A percentile compares a stretch with the other conserved stretches of the same genome.
These are phyloP conservation scores for Mionectes olivaceus DNA, from an alignment of 2,797 vertebrate genomes.

Conservation along the genomic window DNA sequence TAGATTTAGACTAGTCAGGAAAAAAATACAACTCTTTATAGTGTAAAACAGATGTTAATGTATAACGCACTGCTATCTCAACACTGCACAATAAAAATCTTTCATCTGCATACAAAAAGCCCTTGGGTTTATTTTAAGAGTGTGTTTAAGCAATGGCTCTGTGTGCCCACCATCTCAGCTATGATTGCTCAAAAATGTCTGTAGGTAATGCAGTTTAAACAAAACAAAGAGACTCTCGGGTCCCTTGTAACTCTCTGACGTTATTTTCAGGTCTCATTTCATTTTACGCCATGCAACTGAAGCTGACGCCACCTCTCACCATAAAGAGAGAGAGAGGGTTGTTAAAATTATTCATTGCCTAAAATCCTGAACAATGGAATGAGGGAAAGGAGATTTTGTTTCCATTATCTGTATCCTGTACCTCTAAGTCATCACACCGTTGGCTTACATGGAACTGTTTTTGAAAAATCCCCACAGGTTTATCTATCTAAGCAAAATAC, in stretches of 20 bases:
- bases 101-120: constrained; percentile 67
- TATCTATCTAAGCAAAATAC: background rate
- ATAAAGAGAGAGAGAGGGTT: constrained; percentile 33
- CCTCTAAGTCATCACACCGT: background rate
- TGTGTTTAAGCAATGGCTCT: constrained; percentile 56
- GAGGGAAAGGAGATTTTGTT: background rate
- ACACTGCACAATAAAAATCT: constrained; percentile 57
- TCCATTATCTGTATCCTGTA: background rate
- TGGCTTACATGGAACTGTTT: background rate
- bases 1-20: constrained; percentile 90
- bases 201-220: constrained; percentile 29
- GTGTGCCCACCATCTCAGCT: constrained; percentile 3
- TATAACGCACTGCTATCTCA: constrained; percentile 43
- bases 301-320: background rate
- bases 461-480: constrained; percentile 12
- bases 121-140: constrained; percentile 67
- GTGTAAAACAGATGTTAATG: constrained; percentile 68
- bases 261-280: constrained; percentile 22
- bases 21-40: constrained; percentile 77
- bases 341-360: constrained; percentile 46
- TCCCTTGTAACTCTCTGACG: constrained; percentile 16
- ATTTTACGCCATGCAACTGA: background rate
- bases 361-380: constrained; percentile 37
- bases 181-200: background rate
- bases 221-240: constrained; percentile 27